Percentiles rank a stretch among this genome's conserved stretches.
phyloP scores from a whole-genome alignment of 2,797 vertebrate species.

The Lacerta bilineata region DNA sequence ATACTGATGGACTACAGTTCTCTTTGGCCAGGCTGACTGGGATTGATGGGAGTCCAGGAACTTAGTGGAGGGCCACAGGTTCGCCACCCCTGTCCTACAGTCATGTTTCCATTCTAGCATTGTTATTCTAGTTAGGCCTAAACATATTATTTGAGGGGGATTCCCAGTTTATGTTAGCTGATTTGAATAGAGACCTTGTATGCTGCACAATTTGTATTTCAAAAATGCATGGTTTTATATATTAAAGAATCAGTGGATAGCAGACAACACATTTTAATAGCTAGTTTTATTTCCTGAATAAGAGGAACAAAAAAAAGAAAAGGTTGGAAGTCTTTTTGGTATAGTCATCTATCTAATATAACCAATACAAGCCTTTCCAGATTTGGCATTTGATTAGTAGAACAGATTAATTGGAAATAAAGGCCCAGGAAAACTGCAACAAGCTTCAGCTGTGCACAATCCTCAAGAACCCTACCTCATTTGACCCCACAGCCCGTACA shows the following conservation, averaged over 20 bases:
- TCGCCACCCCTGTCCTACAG: too few relatives aligned
- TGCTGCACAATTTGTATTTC: neutral
- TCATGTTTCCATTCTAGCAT: neutral
- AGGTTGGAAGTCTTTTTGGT: neutral
- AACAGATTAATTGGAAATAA: conserved; percentile 14
- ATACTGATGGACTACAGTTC: too few relatives aligned
- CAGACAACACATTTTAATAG: conserved; percentile 15
- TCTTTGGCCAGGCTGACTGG: too few relatives aligned
- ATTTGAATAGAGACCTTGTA: neutral
- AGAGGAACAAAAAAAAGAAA: neutral
- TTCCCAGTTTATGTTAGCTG: neutral
- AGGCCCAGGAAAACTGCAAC: conserved; percentile 37
- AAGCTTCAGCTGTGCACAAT: neutral
- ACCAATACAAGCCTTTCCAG: neutral
- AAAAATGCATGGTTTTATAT: neutral
- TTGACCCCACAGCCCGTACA: neutral
- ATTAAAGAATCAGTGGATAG: neutral
- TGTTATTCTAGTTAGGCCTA: neutral
- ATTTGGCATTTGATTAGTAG: neutral
- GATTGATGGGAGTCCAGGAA: too few relatives aligned
- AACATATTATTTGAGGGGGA: neutral
- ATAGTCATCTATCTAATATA: neutral
- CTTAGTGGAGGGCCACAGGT: too few relatives aligned
- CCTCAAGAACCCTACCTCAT: neutral
- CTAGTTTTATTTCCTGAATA: conserved; percentile 20